These are phyloP conservation scores for Cnemophilus loriae DNA, from an alignment of 2,113 vertebrate species.

Conservation along the genomic window DNA sequence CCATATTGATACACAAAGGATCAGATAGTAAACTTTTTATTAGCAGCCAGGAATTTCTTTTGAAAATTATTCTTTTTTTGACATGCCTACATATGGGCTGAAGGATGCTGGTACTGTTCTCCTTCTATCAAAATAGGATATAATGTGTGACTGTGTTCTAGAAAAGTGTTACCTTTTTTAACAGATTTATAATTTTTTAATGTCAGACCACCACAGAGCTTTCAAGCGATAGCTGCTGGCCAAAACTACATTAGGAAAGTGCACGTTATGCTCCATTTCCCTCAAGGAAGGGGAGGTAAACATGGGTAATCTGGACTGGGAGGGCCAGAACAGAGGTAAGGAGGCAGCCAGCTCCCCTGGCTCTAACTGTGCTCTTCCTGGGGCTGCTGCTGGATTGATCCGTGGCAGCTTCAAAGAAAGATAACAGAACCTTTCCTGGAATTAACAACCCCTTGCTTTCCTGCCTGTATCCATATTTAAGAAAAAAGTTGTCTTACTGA, in stretches of 20 bases:
- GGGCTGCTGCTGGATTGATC: neutral
- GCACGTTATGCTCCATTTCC: slow-evolving; percentile 40
- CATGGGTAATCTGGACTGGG: neutral
- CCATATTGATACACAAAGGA: slow-evolving; percentile 3
- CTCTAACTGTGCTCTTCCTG: neutral
- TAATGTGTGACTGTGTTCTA: slow-evolving; percentile 56
- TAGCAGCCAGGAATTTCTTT: slow-evolving; percentile 36
- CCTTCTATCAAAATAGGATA: slow-evolving; percentile 52
- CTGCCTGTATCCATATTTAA: neutral
- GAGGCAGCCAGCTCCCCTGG: neutral
- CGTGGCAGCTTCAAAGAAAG: neutral
- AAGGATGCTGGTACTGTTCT: slow-evolving; percentile 43
- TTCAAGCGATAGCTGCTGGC: slow-evolving; percentile 53
- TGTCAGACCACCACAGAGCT: slow-evolving; percentile 48
- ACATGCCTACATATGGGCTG: slow-evolving; percentile 50
- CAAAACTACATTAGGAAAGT: slow-evolving; percentile 29
- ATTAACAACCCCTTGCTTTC: neutral
- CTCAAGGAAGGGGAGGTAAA: slow-evolving; percentile 3
- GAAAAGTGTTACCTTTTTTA: slow-evolving; percentile 56
- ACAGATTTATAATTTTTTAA: slow-evolving; percentile 61
- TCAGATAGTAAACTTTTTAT: slow-evolving; percentile 12
- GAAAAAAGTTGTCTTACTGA: neutral
- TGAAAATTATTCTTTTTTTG: slow-evolving; percentile 17
- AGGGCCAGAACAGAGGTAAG: neutral
- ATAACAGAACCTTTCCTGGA: neutral